Conservation (phyloP, 2,797 vertebrate genomes). For the Taeniopygia guttata region DNA sequence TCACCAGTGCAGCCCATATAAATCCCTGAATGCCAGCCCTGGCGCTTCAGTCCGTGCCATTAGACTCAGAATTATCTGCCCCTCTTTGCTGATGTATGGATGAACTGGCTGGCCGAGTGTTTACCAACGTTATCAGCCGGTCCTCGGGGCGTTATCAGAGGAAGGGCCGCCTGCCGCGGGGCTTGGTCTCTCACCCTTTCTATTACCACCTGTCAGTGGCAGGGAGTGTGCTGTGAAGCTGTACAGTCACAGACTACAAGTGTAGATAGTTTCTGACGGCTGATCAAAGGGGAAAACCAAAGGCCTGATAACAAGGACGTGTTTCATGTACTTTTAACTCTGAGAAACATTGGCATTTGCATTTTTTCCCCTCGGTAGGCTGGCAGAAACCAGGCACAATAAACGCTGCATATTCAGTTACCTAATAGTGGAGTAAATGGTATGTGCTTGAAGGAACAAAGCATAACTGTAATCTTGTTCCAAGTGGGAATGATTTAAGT, state of each 20-base stretch:
- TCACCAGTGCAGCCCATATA: constrained; percentile 73
- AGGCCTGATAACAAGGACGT: constrained; percentile 81
- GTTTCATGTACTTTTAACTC: constrained; percentile 83
- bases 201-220: constrained; percentile 89
- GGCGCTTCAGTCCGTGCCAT: constrained; percentile 67
- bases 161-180: constrained; percentile 80
- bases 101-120: constrained; percentile 74
- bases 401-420: constrained; percentile 73
- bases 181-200: constrained; percentile 83
- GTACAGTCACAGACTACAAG: constrained; percentile 76
- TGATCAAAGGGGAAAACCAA: constrained; percentile 86
- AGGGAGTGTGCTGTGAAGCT: constrained; percentile 84
- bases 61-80: constrained; percentile 70
- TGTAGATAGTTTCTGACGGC: constrained; percentile 85
- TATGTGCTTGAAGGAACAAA: constrained; percentile 76
- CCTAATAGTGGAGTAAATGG: constrained; percentile 72
- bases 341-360: constrained; percentile 75
- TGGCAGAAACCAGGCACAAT: constrained; percentile 76
- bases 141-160: constrained; percentile 83
- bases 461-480: constrained; percentile 73
- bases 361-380: constrained; percentile 67
- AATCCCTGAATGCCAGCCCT: constrained; percentile 70
- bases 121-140: constrained; percentile 85
- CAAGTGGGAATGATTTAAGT: constrained; percentile 68
- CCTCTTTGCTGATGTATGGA: constrained; percentile 83